A percentile compares a stretch with the other conserved stretches of the same genome.
Evolutionary conservation across 2,113 vertebrate species (phyloP).

Genomic region (Catharus bicknelli): DNA sequence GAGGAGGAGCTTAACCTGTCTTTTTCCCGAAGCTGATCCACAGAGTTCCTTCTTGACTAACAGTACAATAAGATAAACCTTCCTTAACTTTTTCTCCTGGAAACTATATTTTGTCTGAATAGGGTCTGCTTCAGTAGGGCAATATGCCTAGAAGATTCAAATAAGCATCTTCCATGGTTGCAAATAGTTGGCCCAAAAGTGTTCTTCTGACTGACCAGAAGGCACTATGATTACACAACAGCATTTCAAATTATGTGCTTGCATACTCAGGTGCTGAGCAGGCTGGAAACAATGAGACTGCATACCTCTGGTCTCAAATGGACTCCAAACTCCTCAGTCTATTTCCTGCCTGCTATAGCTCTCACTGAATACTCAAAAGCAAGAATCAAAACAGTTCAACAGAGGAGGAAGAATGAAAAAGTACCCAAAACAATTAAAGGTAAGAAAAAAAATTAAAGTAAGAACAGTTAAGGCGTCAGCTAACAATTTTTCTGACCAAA

Average conservation of each 20-base stretch:
- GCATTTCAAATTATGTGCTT: background rate
- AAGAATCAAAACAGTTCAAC: background rate
- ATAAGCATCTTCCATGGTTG: background rate
- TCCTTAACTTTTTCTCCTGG: background rate
- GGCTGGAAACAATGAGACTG: background rate
- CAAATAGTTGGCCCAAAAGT: background rate
- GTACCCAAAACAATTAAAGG: background rate
- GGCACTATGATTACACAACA: fast-evolving
- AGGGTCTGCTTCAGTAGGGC: background rate
- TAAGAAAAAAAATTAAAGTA: background rate
- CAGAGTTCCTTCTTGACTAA: background rate
- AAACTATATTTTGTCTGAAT: background rate
- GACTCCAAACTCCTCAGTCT: background rate
- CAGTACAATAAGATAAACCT: background rate
- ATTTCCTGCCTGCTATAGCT: fast-evolving
- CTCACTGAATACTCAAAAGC: background rate
- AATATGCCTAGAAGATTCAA: background rate
- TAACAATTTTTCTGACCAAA: background rate
- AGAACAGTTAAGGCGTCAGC: background rate
- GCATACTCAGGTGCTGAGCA: background rate
- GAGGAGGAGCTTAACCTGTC: background rate
- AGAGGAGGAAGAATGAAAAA: background rate
- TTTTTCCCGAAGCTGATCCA: background rate
- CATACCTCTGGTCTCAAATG: background rate
- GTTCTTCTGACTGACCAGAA: background rate